Evolutionary conservation across 2,113 vertebrate genomes (phyloP).

Genomic region (Microcebus ravelobensis): DNA sequence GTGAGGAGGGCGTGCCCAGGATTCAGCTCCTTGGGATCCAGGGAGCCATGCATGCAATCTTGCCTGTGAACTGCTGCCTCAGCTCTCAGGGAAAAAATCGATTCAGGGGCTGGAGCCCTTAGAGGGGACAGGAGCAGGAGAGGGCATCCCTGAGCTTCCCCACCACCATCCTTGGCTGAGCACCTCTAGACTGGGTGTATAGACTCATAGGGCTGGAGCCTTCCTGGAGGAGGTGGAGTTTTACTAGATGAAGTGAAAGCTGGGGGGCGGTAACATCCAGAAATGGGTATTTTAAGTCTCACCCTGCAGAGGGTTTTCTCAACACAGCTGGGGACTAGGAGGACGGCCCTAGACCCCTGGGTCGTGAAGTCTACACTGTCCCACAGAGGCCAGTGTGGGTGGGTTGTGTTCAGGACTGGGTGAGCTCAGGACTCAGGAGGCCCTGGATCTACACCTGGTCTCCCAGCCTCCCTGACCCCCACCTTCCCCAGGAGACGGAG

Average conservation of each 20-base stretch:
- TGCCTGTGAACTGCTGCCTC: not conserved
- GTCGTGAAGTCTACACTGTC: not conserved
- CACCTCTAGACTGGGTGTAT: not conserved
- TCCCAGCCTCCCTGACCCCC: conserved; percentile 14
- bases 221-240: not conserved
- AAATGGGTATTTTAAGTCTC: conserved; percentile 15
- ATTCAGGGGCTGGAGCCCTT: not conserved
- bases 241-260: conserved; percentile 13
- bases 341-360: not conserved
- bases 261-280: not conserved
- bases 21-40: not conserved
- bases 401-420: not conserved
- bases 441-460: not conserved
- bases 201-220: not conserved
- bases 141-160: not conserved
- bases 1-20: not conserved
- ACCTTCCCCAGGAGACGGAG: conserved; percentile 84
- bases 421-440: conserved; percentile 1
- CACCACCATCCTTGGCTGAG: not conserved
- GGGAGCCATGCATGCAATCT: not conserved
- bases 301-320: not conserved
- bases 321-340: not conserved
- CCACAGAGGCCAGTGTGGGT: not conserved
- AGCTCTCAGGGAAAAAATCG: not conserved
- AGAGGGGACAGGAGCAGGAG: not conserved